Evolutionary conservation across 2,113 vertebrate species (phyloP).

Genomic region (Hyaena hyaena): DNA sequence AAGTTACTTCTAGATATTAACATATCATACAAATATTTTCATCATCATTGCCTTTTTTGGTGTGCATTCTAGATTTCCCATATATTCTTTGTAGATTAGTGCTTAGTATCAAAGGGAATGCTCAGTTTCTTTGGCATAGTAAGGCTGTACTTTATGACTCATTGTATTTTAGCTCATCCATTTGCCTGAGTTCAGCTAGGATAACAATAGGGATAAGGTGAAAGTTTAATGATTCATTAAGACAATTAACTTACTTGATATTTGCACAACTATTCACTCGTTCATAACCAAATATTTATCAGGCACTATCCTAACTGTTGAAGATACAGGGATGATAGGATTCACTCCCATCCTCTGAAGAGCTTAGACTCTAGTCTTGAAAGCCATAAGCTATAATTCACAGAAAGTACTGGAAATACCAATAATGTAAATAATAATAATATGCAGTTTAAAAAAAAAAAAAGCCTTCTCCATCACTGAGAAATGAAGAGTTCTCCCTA

Average conservation of each 20-base stretch:
- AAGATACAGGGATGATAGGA: not conserved
- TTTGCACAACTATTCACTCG: not conserved
- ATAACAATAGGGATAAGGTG: not conserved
- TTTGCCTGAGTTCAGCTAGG: not conserved
- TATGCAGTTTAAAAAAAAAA: not conserved
- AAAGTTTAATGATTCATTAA: not conserved
- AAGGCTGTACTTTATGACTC: not conserved
- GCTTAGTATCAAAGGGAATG: not conserved
- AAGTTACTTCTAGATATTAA: not conserved
- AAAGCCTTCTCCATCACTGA: not conserved
- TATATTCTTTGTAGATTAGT: not conserved
- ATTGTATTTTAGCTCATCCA: not conserved
- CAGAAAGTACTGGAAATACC: not conserved
- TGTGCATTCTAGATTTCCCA: not conserved
- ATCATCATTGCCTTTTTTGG: not conserved
- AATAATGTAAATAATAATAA: not conserved
- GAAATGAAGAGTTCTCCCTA: not conserved
- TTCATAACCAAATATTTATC: not conserved
- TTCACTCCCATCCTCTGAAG: not conserved
- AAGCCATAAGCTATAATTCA: not conserved
- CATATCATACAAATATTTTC: not conserved
- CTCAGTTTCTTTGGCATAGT: not conserved
- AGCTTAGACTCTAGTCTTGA: not conserved
- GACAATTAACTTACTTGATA: slow-evolving; percentile 30
- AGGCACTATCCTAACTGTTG: not conserved